phyloP scores from a whole-genome alignment of 1,140 invertebrate genomes.

The Papilio polytes region DNA sequence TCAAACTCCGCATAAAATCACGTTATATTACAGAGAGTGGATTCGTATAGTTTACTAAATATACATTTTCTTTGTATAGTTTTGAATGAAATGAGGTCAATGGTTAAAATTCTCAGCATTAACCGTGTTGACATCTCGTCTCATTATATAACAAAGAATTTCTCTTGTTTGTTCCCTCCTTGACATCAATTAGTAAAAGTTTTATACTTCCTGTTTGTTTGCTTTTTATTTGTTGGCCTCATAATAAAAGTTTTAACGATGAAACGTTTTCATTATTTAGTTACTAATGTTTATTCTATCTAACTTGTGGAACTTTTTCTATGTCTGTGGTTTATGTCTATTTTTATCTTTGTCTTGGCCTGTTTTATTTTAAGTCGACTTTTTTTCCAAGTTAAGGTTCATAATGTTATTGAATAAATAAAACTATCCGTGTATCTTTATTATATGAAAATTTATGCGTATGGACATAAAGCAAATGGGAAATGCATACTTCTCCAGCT shows the following conservation, averaged over 20 bases:
- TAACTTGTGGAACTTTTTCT: not conserved
- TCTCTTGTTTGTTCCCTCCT: conserved; percentile 7
- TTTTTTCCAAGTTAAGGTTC: not conserved
- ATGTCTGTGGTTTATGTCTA: not conserved
- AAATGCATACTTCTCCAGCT: no score
- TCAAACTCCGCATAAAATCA: no score
- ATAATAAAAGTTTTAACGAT: conserved; percentile 4
- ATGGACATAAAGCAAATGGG: no score
- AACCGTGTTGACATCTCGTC: not conserved
- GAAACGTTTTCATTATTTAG: not conserved
- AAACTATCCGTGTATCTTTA: no score
- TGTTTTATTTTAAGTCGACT: not conserved
- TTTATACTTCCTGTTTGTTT: not conserved
- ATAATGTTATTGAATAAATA: no score
- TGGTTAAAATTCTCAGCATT: not conserved
- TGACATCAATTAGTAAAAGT: conserved; percentile 6
- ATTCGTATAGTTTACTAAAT: no score
- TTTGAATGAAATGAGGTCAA: not conserved
- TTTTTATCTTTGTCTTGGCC: not conserved
- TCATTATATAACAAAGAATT: conserved; percentile 1
- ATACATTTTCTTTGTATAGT: not conserved
- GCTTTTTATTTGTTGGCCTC: not conserved
- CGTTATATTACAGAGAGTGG: no score
- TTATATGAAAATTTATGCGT: no score
- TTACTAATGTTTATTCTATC: not conserved